Evolutionary conservation across 2,113 vertebrate genomes (phyloP).

Genomic region (Papio anubis): DNA sequence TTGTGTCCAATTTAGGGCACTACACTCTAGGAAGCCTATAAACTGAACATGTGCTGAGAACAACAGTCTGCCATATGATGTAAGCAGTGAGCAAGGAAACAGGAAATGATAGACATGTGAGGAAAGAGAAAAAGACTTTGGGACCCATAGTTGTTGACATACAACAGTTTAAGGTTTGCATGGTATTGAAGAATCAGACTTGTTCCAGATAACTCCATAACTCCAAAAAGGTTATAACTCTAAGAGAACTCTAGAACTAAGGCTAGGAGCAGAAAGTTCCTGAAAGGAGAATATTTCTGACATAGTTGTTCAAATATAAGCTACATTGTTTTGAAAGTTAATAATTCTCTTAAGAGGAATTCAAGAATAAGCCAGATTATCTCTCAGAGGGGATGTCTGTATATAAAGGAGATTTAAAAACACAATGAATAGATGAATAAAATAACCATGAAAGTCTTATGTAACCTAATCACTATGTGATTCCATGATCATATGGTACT

Average conservation of each 20-base stretch:
- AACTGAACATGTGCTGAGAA: not conserved
- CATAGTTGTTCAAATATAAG: not conserved
- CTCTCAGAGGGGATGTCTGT: not conserved
- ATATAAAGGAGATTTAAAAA: not conserved
- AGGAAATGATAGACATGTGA: not conserved
- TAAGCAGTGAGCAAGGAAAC: not conserved
- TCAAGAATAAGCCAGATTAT: not conserved
- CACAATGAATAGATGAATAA: not conserved
- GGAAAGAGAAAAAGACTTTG: not conserved
- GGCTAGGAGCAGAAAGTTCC: not conserved
- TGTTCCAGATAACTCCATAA: conserved; percentile 15
- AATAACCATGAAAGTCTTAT: conserved; percentile 1
- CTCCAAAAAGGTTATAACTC: not conserved
- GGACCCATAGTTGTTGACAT: not conserved
- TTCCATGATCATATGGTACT: conserved; percentile 4
- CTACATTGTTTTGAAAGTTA: not conserved
- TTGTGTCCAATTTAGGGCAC: not conserved
- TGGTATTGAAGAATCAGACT: not conserved
- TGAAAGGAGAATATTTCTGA: not conserved
- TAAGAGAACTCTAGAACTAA: conserved; percentile 24
- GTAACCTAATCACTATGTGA: not conserved
- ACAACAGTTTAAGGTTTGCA: not conserved
- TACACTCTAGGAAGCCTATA: not conserved
- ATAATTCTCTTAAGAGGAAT: not conserved
- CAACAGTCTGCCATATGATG: not conserved